These are phyloP conservation scores for Steatocranus sp. DNA, from an alignment of 2,797 vertebrate species.

Conservation along the genomic window DNA sequence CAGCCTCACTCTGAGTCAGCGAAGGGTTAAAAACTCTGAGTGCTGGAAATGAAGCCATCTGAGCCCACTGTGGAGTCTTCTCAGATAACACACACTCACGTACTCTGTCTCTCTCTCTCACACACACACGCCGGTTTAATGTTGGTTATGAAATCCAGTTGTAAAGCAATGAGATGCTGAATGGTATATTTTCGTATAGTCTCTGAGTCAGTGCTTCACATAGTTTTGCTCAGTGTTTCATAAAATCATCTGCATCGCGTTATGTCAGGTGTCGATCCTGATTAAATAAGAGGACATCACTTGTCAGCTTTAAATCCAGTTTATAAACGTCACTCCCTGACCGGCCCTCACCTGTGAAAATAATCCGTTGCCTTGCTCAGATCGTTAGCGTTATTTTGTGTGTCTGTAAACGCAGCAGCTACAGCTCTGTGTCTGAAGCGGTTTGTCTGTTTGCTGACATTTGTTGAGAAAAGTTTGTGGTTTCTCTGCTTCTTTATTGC, in stretches of 20 bases:
- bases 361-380: neutral
- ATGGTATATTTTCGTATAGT: neutral
- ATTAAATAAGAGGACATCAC: neutral
- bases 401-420: neutral
- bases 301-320: neutral
- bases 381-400: neutral
- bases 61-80: neutral
- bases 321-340: neutral
- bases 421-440: neutral
- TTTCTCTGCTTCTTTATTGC: neutral
- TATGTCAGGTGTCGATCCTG: neutral
- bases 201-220: neutral
- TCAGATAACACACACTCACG: neutral
- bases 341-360: neutral
- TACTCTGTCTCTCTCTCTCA: no score
- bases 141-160: neutral
- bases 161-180: neutral
- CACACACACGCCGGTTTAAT: neutral
- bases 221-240: neutral
- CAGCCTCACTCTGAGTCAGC: neutral
- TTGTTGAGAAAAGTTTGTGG: neutral
- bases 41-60: neutral
- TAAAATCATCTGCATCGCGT: neutral
- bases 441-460: neutral
- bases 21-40: neutral